phyloP scores from a whole-genome alignment of 2,888 invertebrate species.

The Sceliomorpha sp. region DNA sequence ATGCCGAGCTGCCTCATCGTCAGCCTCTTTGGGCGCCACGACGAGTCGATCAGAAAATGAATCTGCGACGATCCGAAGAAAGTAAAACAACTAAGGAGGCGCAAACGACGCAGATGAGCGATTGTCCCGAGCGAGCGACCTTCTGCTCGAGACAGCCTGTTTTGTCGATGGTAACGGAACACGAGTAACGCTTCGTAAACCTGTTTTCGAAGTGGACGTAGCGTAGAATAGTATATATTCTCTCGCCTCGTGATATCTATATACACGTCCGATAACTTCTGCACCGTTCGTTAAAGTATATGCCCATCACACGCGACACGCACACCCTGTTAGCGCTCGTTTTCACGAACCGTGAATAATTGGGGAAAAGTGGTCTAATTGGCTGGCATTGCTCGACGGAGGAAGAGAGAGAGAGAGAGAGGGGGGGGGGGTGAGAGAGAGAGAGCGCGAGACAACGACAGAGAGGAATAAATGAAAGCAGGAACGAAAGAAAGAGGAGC shows the following conservation, averaged over 20 bases:
- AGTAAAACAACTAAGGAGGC: conserved; percentile 53
- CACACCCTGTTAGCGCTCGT: conserved; percentile 23
- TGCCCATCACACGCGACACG: conserved; percentile 23
- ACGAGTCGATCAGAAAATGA: conserved; percentile 54
- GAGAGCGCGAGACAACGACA: too few relatives aligned
- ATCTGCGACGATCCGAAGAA: conserved; percentile 54
- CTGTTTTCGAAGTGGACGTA: conserved; percentile 48
- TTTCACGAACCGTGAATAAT: conserved; percentile 39
- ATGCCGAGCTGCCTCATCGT: conserved; percentile 14
- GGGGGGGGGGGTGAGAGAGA: not conserved
- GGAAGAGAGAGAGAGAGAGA: too few relatives aligned
- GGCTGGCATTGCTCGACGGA: conserved; percentile 11
- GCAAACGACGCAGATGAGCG: conserved; percentile 56
- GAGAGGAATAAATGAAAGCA: too few relatives aligned
- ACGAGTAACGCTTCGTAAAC: conserved; percentile 58
- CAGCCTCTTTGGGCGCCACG: conserved; percentile 40
- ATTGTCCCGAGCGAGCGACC: conserved; percentile 55
- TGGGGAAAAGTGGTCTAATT: conserved; percentile 39
- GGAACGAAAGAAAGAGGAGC: not conserved
- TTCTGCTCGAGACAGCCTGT: conserved; percentile 55
- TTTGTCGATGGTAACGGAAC: conserved; percentile 59
- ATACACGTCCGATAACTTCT: conserved; percentile 45
- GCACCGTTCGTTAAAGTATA: conserved; percentile 20
- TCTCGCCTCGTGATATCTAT: conserved; percentile 35
- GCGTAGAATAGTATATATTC: conserved; percentile 27